Evolutionary conservation across 2,113 vertebrate species (phyloP), one percentile per base, ranked within the genome.

Genomic region (Sebastes fasciatus): DNA sequence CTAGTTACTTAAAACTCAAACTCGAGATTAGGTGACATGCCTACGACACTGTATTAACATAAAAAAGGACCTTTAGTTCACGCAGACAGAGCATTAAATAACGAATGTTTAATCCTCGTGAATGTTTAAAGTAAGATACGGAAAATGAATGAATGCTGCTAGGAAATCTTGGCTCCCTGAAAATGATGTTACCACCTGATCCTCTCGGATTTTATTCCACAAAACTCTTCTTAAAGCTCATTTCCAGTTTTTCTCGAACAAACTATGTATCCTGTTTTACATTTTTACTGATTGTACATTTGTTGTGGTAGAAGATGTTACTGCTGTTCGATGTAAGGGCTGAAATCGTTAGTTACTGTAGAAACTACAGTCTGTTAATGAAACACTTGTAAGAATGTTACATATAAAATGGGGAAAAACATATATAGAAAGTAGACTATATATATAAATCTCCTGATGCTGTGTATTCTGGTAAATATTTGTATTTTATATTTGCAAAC

Each of bases 401-500:
- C 45, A 19, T 11, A 52, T 11, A 52, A 6, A 63, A 8, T 14
- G 7, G 42, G 16, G 23, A 7, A 52, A 19, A 26, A 72, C 16
- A 8, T 13, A 13, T 67, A 57, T 79, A 82, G 79, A 19, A 61
- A 11, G 16, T 66, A 19, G 61, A 81, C 12, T 10, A 16, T 26
- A 7, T 43, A n/a, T 10, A 16, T 26, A 7, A 34, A n/a, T 83
- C 34, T 13, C 77, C 51, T 70, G 60, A 74, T 48, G 67, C 43
- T 46, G 66, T 77, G 43, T 82, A 69, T 74, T 88, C 64, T 58
- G 46, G 42, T 82, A 23, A 66, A 74, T 55, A 78, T 79, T 73
- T 86, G 81, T 82, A 63, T 88, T 89, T 90, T 89, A 82, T 87
- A 90, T 89, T 61, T 88, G 77, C 51, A 86, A 86, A 79, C 68